These are phyloP conservation scores for Ptiloglossa arizonensis DNA, from an alignment of 1,140 invertebrate genomes.

Conservation along the genomic window DNA sequence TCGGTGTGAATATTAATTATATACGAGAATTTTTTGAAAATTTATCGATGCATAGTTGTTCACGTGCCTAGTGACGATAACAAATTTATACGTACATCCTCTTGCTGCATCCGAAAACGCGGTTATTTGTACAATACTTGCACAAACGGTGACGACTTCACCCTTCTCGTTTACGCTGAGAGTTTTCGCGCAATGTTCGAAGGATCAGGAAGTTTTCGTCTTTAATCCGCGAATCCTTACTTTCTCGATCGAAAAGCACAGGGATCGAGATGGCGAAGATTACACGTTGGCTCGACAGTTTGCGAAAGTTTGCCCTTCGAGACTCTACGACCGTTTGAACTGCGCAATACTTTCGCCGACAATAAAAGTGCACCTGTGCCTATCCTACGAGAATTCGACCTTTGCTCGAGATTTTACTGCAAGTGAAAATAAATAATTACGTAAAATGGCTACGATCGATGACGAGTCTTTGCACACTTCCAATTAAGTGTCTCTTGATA, in stretches of 20 bases:
- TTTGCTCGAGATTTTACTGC: not conserved
- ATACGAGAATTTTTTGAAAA: too few species aligned
- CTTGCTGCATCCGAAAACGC: too few species aligned
- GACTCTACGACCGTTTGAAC: conserved; percentile 25
- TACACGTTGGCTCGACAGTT: conserved; percentile 37
- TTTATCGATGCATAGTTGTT: too few species aligned
- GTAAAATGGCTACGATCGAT: too few species aligned
- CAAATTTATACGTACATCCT: not conserved
- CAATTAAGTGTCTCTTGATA: too few species aligned
- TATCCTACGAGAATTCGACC: conserved; percentile 3
- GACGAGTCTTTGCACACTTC: too few species aligned
- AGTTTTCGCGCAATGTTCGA: conserved; percentile 4
- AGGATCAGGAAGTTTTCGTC: conserved; percentile 31
- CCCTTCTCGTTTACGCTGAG: not conserved
- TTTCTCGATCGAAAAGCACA: conserved; percentile 11
- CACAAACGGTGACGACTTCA: not conserved
- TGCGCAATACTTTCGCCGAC: conserved; percentile 12
- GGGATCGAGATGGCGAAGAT: conserved; percentile 23
- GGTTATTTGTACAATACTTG: not conserved
- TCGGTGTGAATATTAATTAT: too few species aligned
- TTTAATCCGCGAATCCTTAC: conserved; percentile 36
- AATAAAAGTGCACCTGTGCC: conserved; percentile 18
- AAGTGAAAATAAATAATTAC: not conserved
- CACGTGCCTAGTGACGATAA: too few species aligned
- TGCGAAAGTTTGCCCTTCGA: conserved; percentile 25